phyloP scores from a whole-genome alignment of 2,797 vertebrate genomes.

The Balearica regulorum region DNA sequence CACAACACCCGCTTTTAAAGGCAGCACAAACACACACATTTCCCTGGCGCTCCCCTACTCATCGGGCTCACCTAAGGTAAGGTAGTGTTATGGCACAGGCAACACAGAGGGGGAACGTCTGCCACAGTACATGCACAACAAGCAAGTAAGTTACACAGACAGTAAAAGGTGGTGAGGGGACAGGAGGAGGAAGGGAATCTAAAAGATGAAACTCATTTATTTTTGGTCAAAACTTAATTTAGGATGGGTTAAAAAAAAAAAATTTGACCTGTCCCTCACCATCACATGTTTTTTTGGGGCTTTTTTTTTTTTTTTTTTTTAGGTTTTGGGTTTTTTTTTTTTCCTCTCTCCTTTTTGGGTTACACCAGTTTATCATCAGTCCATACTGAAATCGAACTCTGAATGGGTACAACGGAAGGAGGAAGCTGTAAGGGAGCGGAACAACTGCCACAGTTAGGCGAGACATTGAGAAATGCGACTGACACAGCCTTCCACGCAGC shows the following conservation, averaged over 20 bases:
- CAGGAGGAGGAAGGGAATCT: slow-evolving; percentile 10
- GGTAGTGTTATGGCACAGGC: slow-evolving; percentile 55
- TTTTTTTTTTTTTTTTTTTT: not conserved
- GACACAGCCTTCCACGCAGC: slow-evolving; percentile 62
- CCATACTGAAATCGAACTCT: slow-evolving; percentile 46
- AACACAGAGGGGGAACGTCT: slow-evolving; percentile 22
- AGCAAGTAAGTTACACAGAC: slow-evolving; percentile 65
- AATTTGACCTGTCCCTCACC: slow-evolving; percentile 62
- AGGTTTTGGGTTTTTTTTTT: not conserved
- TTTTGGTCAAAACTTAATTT: slow-evolving; percentile 37
- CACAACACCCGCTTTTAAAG: not conserved
- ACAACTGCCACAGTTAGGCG: slow-evolving; percentile 63
- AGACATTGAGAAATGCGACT: slow-evolving; percentile 61
- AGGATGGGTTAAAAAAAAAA: not conserved
- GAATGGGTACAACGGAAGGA: slow-evolving; percentile 44
- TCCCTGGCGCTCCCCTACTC: not conserved
- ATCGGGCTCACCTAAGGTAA: not conserved
- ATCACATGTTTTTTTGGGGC: slow-evolving; percentile 5
- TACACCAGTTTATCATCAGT: slow-evolving; percentile 45
- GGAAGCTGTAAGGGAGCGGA: slow-evolving; percentile 59
- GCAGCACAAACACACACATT: slow-evolving; percentile 6
- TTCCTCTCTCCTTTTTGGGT: slow-evolving; percentile 32
- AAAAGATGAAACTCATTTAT: not conserved
- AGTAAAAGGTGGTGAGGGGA: slow-evolving; percentile 27
- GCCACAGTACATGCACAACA: slow-evolving; percentile 70